A percentile compares a stretch with the other conserved stretches of the same genome.
These are phyloP conservation scores for Pipa parva DNA, from an alignment of 2,113 vertebrate genomes.

Conservation along the genomic window DNA sequence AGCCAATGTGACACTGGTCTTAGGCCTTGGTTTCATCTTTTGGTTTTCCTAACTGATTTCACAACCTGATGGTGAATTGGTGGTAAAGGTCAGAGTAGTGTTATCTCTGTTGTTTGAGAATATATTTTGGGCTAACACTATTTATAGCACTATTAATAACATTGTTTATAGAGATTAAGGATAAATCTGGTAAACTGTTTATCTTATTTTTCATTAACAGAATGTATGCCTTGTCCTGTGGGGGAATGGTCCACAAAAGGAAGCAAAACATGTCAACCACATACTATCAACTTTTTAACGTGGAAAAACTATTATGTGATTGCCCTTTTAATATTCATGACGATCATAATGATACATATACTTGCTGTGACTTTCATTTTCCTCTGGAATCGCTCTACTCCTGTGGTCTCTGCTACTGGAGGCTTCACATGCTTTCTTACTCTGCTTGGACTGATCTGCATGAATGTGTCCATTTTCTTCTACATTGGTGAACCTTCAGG, in stretches of 20 bases:
- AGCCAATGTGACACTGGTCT: too few relatives aligned
- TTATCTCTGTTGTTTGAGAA: too few relatives aligned
- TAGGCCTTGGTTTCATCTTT: too few relatives aligned
- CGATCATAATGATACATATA: conserved; percentile 51
- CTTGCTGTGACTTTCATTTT: conserved; percentile 51
- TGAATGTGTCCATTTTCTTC: conserved; percentile 56
- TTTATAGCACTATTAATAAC: not conserved
- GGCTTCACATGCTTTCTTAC: conserved; percentile 52
- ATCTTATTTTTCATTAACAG: conserved; percentile 48
- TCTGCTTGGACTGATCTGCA: conserved; percentile 56
- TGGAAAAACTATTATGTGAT: conserved; percentile 53
- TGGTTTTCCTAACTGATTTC: too few relatives aligned
- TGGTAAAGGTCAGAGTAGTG: too few relatives aligned
- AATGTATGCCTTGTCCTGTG: conserved; percentile 60
- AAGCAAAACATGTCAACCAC: conserved; percentile 55
- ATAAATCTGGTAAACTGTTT: not conserved
- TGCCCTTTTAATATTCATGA: conserved; percentile 46
- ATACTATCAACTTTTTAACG: conserved; percentile 54
- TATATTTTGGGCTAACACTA: too few relatives aligned
- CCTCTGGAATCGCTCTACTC: conserved; percentile 52
- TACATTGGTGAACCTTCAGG: conserved; percentile 62
- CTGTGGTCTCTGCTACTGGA: conserved; percentile 58
- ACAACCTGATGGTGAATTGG: too few relatives aligned
- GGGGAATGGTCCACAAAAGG: conserved; percentile 59
- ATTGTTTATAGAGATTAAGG: not conserved